A percentile compares a stretch with the other conserved stretches of the same genome.
These are phyloP conservation scores for Halictus rubicundus DNA, from an alignment of 1,140 invertebrate genomes.

Conservation along the genomic window DNA sequence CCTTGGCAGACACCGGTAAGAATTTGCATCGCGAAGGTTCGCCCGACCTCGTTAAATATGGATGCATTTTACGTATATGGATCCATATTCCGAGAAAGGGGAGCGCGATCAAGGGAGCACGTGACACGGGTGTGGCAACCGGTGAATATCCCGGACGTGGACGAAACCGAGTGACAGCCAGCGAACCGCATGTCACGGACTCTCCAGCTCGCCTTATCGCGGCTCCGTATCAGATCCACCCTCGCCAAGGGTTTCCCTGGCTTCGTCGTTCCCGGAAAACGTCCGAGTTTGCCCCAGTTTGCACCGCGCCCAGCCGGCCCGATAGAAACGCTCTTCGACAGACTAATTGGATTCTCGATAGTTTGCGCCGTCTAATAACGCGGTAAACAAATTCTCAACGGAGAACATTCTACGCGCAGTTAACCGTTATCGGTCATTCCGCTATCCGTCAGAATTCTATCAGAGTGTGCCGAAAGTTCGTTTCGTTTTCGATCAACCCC, in stretches of 20 bases:
- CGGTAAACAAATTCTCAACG: too few species aligned
- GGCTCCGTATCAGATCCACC: constrained; percentile 53
- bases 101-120: constrained; percentile 50
- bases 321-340: background rate
- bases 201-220: constrained; percentile 55
- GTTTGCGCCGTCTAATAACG: background rate
- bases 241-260: constrained; percentile 33
- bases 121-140: constrained; percentile 54
- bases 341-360: background rate
- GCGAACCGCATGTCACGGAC: constrained; percentile 56
- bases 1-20: constrained; percentile 74
- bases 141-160: constrained; percentile 48
- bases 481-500: too few species aligned
- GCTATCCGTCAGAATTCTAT: too few species aligned
- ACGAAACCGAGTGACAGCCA: constrained; percentile 55
- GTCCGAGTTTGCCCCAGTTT: constrained; percentile 3
- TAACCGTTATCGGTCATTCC: too few species aligned
- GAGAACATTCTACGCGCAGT: too few species aligned
- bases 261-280: constrained; percentile 16
- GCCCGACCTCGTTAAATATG: constrained; percentile 77
- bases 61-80: constrained; percentile 69
- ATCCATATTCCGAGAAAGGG: constrained; percentile 53
- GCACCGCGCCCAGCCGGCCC: background rate
- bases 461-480: too few species aligned
- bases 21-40: constrained; percentile 76